These are phyloP conservation scores for Noctua pronuba DNA, from an alignment of 2,888 invertebrate genomes.

Conservation along the genomic window DNA sequence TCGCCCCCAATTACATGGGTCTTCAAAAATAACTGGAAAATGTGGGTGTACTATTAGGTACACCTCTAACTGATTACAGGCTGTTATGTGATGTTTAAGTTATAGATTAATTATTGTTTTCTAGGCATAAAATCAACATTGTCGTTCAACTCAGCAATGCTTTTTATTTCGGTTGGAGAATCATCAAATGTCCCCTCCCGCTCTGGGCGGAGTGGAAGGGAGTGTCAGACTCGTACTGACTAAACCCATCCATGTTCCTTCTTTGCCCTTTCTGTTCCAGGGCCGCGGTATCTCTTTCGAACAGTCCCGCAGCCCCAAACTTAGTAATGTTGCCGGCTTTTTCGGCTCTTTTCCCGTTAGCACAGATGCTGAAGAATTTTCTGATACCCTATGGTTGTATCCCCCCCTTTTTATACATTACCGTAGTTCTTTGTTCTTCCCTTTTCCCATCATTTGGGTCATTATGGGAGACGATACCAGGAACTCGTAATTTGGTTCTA, in stretches of 20 bases:
- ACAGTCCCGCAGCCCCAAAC: too few species aligned
- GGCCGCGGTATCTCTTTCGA: too few species aligned
- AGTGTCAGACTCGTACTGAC: too few species aligned
- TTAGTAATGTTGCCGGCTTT: background rate
- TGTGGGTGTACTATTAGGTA: background rate
- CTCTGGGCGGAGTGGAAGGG: too few species aligned
- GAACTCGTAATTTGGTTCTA: background rate
- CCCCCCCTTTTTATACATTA: background rate
- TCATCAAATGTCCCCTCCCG: too few species aligned
- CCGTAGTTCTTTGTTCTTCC: background rate
- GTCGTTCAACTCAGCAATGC: background rate
- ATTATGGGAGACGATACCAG: background rate
- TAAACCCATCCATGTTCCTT: too few species aligned
- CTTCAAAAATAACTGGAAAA: background rate
- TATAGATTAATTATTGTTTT: background rate
- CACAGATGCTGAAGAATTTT: background rate
- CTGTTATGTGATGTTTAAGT: too few species aligned
- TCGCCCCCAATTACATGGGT: background rate
- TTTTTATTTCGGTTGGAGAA: too few species aligned
- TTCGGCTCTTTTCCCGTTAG: background rate
- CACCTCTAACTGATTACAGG: background rate
- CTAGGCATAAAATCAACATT: background rate
- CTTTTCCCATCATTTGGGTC: background rate
- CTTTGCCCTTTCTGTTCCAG: too few species aligned
- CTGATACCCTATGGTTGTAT: background rate